These are phyloP conservation scores for Myripristis jacobus DNA, from an alignment of 2,797 vertebrate genomes.

Conservation along the genomic window DNA sequence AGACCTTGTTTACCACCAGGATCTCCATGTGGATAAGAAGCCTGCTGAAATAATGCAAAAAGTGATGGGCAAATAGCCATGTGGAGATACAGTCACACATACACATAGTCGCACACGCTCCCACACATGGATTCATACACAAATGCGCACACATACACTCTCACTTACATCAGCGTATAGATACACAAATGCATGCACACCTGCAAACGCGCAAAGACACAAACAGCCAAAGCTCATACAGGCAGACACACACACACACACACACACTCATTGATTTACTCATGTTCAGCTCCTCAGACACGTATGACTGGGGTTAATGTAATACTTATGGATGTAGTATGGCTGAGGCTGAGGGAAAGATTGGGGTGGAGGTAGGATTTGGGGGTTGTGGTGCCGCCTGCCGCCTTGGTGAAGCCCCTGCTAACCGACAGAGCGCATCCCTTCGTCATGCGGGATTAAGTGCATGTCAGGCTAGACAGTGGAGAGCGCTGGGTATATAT, in stretches of 20 bases:
- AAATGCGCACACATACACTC: constrained; percentile 22
- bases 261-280: constrained; percentile 62
- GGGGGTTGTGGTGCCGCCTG: constrained; percentile 46
- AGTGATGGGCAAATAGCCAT: constrained; percentile 5
- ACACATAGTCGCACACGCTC: constrained; percentile 16
- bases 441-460: constrained; percentile 78
- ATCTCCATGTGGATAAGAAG: constrained; percentile 52
- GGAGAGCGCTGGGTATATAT: constrained; percentile 56
- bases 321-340: constrained; percentile 79
- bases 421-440: constrained; percentile 74
- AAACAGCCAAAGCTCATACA: constrained; percentile 33
- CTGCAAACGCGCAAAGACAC: constrained; percentile 44
- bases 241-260: constrained; percentile 30
- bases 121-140: constrained; percentile 38
- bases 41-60: constrained; percentile 52
- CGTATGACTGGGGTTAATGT: constrained; percentile 78
- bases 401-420: constrained; percentile 62
- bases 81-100: constrained; percentile 30
- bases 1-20: constrained; percentile 59
- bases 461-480: constrained; percentile 71
- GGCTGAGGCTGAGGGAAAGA: constrained; percentile 65
- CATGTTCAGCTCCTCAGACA: constrained; percentile 69
- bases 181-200: neutral
- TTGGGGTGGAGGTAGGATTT: constrained; percentile 73
- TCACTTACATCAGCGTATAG: constrained; percentile 5